Percentiles rank a stretch among this genome's conserved stretches.
Evolutionary conservation across 2,888 invertebrate species (phyloP).

Genomic region (Melieria omissa): DNA sequence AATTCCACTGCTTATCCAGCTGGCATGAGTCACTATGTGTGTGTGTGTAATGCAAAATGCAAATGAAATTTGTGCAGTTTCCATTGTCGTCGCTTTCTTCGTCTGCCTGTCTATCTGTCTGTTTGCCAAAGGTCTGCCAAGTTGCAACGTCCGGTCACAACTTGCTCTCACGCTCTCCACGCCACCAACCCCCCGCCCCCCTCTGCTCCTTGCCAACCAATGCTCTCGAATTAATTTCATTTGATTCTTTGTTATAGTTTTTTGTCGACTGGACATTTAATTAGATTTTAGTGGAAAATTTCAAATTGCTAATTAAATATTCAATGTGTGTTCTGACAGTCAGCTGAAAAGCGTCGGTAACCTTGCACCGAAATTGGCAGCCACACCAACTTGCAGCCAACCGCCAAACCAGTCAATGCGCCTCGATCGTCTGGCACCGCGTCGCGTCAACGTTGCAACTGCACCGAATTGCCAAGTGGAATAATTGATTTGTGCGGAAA

Average conservation of each 20-base stretch:
- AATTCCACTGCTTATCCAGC: not conserved
- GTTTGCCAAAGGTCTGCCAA: not conserved
- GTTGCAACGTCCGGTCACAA: not conserved
- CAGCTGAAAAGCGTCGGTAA: too few species aligned
- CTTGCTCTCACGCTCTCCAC: slow-evolving; percentile 1
- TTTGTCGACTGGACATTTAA: slow-evolving; percentile 27
- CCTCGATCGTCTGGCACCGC: too few species aligned
- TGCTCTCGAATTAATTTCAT: slow-evolving; percentile 19
- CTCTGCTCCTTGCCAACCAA: not conserved
- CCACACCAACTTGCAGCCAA: too few species aligned
- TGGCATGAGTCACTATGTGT: not conserved
- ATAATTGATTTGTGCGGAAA: too few species aligned
- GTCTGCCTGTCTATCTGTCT: not conserved
- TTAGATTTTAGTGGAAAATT: slow-evolving; percentile 23
- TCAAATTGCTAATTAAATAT: slow-evolving; percentile 35
- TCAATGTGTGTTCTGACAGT: slow-evolving; percentile 11
- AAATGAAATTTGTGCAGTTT: slow-evolving; percentile 25
- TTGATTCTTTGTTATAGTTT: not conserved
- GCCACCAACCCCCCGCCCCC: slow-evolving; percentile 1
- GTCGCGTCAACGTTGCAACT: too few species aligned
- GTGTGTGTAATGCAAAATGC: slow-evolving; percentile 18
- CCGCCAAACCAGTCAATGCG: too few species aligned
- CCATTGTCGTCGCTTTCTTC: not conserved
- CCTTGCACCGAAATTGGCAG: too few species aligned
- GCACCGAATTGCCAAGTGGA: too few species aligned